Evolutionary conservation across 1,140 invertebrate species (phyloP).

Genomic region (Danaus melanippus): DNA sequence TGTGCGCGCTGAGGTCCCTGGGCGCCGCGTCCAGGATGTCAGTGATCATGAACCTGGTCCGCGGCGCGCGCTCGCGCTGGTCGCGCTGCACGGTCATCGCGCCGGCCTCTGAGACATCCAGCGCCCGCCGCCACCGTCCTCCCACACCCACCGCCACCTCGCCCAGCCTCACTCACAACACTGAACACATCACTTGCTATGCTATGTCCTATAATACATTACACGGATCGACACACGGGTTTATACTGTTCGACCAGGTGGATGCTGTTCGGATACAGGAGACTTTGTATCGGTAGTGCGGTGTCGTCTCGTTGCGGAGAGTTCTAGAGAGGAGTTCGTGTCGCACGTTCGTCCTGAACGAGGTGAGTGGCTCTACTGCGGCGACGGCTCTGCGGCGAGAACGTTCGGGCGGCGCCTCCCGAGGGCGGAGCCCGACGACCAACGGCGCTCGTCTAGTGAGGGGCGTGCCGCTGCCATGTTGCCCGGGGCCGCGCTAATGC

Average conservation of each 20-base stretch:
- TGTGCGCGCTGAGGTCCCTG: conserved; percentile 58
- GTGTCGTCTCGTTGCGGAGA: background rate
- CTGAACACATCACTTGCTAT: conserved; percentile 3
- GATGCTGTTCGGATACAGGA: too few species aligned
- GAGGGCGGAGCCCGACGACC: conserved; percentile 30
- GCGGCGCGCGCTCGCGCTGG: conserved; percentile 74
- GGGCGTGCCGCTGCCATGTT: conserved; percentile 64
- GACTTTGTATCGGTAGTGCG: background rate
- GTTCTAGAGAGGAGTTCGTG: conserved; percentile 7
- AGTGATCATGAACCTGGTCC: conserved; percentile 85
- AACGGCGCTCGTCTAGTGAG: conserved; percentile 28
- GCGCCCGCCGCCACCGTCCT: conserved; percentile 50
- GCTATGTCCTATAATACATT: background rate
- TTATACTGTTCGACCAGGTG: too few species aligned
- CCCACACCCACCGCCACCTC: conserved; percentile 55
- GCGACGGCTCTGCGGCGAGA: conserved; percentile 17
- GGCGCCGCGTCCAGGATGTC: conserved; percentile 80
- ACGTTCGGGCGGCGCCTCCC: conserved; percentile 29
- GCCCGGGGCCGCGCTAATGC: conserved; percentile 51
- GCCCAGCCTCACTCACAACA: conserved; percentile 35
- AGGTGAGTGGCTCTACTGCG: conserved; percentile 37
- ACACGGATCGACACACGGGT: too few species aligned
- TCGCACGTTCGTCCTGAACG: conserved; percentile 27
- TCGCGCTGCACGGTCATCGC: conserved; percentile 65
- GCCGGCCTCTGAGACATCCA: conserved; percentile 42